Base-by-base conservation (phyloP, 2,113 vertebrate species). In the Arothron firmamentum region DNA sequence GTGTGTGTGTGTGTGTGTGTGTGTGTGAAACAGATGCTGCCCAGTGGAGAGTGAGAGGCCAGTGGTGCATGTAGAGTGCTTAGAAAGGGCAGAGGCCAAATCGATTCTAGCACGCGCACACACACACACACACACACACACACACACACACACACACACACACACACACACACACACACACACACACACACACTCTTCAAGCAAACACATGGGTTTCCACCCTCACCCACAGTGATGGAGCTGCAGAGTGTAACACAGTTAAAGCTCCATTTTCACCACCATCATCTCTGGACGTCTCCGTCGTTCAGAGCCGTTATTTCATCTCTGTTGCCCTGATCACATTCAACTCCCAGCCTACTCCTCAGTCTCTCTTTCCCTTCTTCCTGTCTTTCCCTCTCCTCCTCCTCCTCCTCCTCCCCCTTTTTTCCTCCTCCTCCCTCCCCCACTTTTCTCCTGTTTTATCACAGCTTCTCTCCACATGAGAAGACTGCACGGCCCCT, bases 21-120 rank as follows among this genome's bases (percentile, higher is more conserved):
- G 56, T 86, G 83, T 84, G 86, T 86, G 80, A 88, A 88, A 83
- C 85, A 85, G 83, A 88, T 81, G 81, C 82, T 80, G 79, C 74
- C 84, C 72, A 59, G 70, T 69, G 51, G 51, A 76, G 82, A 83
- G 79, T 65, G 70, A 74, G 72, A 81, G 77, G 77, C 75, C 81
- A 83, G 81, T 85, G 85, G 75, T 81, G 85, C 80, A 82, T 79
- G 88, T 84, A 84, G 77, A 77, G 66, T 72, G 77, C 76, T 84
- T 83, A 74, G 70, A 77, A 82, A 85, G 83, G 83, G 78, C 86
- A 83, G 70, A 83, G 69, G 80, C 84, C 79, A 70, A 81, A 88
- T 88, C 79, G 65, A 85, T 85, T 79, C 75, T 73, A 62, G 62
- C 71, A 63, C 63, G 48, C 56, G 68, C 65, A 61, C 70, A 70